phyloP scores from a whole-genome alignment of 2,113 vertebrate genomes.

The Perca flavescens region DNA sequence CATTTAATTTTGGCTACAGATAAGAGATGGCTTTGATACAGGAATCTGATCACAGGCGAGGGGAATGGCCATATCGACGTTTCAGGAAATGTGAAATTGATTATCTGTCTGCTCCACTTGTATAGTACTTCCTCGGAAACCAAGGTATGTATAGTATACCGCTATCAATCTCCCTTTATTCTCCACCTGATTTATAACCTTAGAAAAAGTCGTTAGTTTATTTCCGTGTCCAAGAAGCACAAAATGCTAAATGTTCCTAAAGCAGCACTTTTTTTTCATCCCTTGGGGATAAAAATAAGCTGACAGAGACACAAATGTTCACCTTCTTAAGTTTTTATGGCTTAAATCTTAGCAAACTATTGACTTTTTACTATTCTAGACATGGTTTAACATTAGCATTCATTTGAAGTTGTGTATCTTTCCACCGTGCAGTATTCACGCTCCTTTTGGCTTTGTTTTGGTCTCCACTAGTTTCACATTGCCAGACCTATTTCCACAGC shows the following conservation, averaged over 20 bases:
- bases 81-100: constrained; percentile 19
- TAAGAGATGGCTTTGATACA: background rate
- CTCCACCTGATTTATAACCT: background rate
- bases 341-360: background rate
- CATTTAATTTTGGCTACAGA: constrained; percentile 8
- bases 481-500: too few relatives aligned
- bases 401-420: background rate
- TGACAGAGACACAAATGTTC: background rate
- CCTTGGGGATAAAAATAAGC: too few relatives aligned
- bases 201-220: background rate
- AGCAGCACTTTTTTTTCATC: too few relatives aligned
- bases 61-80: background rate
- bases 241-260: background rate
- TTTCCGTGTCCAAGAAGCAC: background rate
- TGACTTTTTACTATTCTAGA: background rate
- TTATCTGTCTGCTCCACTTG: constrained; percentile 9
- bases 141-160: background rate
- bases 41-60: background rate
- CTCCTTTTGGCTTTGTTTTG: too few relatives aligned
- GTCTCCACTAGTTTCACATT: too few relatives aligned
- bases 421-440: background rate
- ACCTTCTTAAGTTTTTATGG: too few relatives aligned
- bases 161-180: background rate
- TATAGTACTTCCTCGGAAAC: constrained; percentile 2
- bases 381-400: background rate